A percentile compares a stretch with the other conserved stretches of the same genome.
Conservation (phyloP, 2,888 invertebrate species). For the Dryococelus australis region DNA sequence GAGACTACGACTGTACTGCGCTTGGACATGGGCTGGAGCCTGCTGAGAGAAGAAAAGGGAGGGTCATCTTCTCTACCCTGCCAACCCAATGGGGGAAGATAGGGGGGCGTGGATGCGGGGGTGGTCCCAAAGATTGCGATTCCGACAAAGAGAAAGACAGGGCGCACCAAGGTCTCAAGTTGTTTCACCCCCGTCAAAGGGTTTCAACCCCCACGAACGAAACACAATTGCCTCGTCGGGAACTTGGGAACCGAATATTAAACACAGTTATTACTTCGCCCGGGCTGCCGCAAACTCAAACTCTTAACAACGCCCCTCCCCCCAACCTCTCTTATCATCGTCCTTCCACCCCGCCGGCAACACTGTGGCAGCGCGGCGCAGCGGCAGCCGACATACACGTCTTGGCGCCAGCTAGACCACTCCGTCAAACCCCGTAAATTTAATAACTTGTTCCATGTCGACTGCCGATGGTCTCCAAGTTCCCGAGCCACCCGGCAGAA, state of each 20-base stretch:
- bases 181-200: not conserved
- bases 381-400: not conserved
- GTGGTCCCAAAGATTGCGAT: constrained; percentile 12
- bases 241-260: constrained; percentile 19
- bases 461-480: constrained; percentile 21
- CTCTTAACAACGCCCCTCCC: not conserved
- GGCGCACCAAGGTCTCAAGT: constrained; percentile 23
- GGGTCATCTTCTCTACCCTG: not conserved
- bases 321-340: not conserved
- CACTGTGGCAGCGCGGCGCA: not conserved
- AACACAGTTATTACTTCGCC: constrained; percentile 24
- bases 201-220: not conserved
- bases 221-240: constrained; percentile 21
- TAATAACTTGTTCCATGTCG: constrained; percentile 38
- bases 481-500: not conserved
- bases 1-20: not conserved
- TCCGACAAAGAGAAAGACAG: constrained; percentile 31
- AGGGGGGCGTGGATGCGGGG: not conserved
- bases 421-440: constrained; percentile 35
- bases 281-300: not conserved
- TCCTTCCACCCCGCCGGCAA: not conserved
- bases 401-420: not conserved
- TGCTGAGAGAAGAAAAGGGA: not conserved
- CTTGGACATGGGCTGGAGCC: not conserved
- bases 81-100: not conserved